These are phyloP conservation scores for Sinosuthora webbiana DNA, from an alignment of 2,113 vertebrate genomes.

Conservation along the genomic window DNA sequence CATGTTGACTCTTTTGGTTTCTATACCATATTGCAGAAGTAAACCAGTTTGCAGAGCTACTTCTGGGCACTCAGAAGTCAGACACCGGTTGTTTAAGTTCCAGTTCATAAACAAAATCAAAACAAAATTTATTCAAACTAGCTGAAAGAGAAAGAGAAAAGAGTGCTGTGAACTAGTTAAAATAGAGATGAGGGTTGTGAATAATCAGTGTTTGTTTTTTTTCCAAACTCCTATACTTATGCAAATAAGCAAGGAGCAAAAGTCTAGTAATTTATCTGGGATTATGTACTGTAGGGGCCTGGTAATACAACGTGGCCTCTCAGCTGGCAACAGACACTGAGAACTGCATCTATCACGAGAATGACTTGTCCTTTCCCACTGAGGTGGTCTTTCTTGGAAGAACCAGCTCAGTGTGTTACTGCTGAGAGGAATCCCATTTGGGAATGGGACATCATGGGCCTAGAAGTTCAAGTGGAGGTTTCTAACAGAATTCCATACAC, in stretches of 20 bases:
- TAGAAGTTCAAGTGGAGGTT: slow-evolving; percentile 11
- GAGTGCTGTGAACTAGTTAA: not conserved
- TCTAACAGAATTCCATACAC: not conserved
- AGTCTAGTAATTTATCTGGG: not conserved
- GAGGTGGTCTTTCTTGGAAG: not conserved
- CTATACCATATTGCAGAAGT: not conserved
- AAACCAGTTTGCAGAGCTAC: not conserved
- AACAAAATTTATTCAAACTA: not conserved
- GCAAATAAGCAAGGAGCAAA: not conserved
- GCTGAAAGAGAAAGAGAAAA: not conserved
- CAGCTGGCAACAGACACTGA: not conserved
- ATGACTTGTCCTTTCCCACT: not conserved
- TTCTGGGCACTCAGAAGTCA: not conserved
- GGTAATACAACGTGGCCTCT: not conserved
- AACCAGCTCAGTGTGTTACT: not conserved
- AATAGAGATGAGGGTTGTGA: not conserved
- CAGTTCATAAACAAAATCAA: not conserved
- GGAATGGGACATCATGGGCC: not conserved
- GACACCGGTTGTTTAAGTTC: not conserved
- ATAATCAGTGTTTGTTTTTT: not conserved
- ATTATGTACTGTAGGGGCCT: not conserved
- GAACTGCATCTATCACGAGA: not conserved
- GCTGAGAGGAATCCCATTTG: not conserved
- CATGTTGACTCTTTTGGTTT: not conserved
- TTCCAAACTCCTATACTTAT: not conserved